Evolutionary conservation across 2,113 vertebrate genomes (phyloP).

Genomic region (Solea solea): DNA sequence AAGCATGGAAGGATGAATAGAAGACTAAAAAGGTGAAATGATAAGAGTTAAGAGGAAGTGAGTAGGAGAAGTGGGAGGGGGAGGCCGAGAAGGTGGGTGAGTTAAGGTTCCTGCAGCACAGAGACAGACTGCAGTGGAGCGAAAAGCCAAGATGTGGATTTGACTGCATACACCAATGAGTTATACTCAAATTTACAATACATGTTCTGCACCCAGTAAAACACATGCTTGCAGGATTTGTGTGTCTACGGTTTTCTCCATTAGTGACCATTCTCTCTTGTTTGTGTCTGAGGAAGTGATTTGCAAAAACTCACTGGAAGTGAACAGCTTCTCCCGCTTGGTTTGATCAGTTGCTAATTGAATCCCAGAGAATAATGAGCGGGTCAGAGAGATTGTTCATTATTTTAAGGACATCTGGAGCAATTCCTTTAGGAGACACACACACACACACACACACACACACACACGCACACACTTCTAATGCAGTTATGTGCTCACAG

Average conservation of each 20-base stretch:
- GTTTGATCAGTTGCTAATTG: constrained; percentile 66
- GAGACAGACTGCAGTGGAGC: constrained; percentile 31
- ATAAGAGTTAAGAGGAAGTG: not conserved
- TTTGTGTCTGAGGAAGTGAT: constrained; percentile 12
- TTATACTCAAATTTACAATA: not conserved
- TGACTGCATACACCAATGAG: constrained; percentile 2
- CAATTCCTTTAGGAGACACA: constrained; percentile 12
- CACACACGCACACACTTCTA: not conserved
- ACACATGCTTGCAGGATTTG: not conserved
- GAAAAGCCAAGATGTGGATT: constrained; percentile 17
- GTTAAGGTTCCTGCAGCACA: constrained; percentile 20
- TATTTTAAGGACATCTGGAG: constrained; percentile 68
- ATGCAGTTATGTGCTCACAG: constrained; percentile 19
- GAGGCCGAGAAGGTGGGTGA: constrained; percentile 1
- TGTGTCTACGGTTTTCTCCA: constrained; percentile 7
- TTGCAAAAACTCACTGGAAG: constrained; percentile 34
- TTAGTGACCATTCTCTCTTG: not conserved
- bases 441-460: not conserved
- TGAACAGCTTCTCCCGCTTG: constrained; percentile 29
- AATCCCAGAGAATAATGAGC: constrained; percentile 54
- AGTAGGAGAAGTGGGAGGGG: constrained; percentile 4
- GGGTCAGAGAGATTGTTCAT: constrained; percentile 55
- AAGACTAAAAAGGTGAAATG: not conserved
- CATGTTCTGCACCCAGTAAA: too few relatives aligned
- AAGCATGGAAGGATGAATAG: not conserved